phyloP scores from a whole-genome alignment of 2,797 vertebrate species.

The Synaphobranchus kaupii region DNA sequence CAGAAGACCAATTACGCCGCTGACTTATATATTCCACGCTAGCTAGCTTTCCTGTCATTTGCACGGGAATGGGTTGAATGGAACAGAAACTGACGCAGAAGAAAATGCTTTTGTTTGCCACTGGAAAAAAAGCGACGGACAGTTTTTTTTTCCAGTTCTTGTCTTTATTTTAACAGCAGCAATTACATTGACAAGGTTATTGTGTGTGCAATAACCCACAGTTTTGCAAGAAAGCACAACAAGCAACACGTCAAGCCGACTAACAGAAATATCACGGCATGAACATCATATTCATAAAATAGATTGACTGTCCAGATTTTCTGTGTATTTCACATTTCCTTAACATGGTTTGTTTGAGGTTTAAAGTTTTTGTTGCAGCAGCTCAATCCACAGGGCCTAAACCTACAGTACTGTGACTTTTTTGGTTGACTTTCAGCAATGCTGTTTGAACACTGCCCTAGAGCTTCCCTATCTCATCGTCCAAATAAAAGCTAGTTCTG shows the following conservation, averaged over 20 bases:
- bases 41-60: neutral
- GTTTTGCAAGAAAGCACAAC: neutral
- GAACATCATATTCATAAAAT: neutral
- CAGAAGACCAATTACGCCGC: neutral
- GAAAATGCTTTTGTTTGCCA: too few relatives aligned
- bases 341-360: conserved; percentile 62
- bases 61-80: neutral
- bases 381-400: conserved; percentile 33
- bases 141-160: neutral
- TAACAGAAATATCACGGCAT: conserved; percentile 13
- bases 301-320: conserved; percentile 49
- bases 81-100: too few relatives aligned
- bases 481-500: conserved; percentile 3
- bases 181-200: neutral
- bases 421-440: conserved; percentile 63
- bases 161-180: neutral
- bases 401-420: conserved; percentile 46
- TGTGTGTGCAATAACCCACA: neutral
- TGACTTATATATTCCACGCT: neutral
- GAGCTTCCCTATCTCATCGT: neutral
- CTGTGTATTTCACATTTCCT: conserved; percentile 55
- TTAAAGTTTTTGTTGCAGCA: conserved; percentile 55
- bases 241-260: neutral
- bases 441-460: conserved; percentile 44
- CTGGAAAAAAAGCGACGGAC: too few relatives aligned